A percentile compares a stretch with the other conserved stretches of the same genome.
phyloP scores from a whole-genome alignment of 2,113 vertebrate species.

The Phalacrocorax aristotelis region DNA sequence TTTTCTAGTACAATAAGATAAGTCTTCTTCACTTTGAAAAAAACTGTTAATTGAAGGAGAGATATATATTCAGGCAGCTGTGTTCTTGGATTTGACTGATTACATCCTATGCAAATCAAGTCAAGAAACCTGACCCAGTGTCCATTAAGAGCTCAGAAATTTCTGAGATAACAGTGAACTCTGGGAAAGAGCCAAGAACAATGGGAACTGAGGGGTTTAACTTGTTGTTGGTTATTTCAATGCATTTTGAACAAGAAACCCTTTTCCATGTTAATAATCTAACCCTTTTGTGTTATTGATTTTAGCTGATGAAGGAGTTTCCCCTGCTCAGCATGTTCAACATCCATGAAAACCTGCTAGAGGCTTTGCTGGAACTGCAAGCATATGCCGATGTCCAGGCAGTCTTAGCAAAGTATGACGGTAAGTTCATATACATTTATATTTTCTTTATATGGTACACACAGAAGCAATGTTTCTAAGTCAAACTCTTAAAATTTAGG shows the following conservation, averaged over 20 bases:
- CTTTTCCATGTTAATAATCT: background rate
- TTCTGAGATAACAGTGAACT: background rate
- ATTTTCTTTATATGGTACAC: background rate
- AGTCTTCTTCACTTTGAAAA: background rate
- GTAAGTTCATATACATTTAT: constrained; percentile 74
- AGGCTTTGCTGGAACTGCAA: constrained; percentile 94
- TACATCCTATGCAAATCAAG: background rate
- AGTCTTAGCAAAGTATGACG: constrained; percentile 97
- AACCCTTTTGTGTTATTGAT: constrained; percentile 65
- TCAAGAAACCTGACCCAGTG: background rate
- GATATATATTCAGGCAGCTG: background rate
- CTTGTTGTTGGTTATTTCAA: background rate
- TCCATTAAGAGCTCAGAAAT: background rate
- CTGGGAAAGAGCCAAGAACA: background rate
- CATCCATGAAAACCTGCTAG: constrained; percentile 97
- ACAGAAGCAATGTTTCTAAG: background rate
- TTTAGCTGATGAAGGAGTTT: constrained; percentile 99
- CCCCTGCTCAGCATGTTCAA: constrained; percentile 99
- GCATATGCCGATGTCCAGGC: constrained; percentile 98
- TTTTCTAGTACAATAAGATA: background rate
- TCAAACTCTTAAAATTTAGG: background rate
- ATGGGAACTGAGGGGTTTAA: background rate
- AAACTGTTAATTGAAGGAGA: background rate
- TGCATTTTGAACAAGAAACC: background rate
- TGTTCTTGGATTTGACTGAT: background rate